Evolutionary conservation across 2,113 vertebrate genomes (phyloP), one percentile per base, ranked within the genome.

Genomic region (Dromiciops gliroides): DNA sequence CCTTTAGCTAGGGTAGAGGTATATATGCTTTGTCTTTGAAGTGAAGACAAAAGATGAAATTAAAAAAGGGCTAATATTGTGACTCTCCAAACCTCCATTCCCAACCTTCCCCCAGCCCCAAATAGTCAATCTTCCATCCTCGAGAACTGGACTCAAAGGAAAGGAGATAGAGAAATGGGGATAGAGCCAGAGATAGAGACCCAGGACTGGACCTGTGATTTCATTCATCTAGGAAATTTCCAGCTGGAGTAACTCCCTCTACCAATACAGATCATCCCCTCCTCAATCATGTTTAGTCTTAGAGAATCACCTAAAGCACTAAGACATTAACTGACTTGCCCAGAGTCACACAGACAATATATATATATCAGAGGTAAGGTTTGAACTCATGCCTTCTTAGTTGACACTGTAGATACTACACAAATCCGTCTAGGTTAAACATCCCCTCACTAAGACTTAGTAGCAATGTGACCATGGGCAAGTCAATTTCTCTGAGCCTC

Each of bases 1-100:
- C 56, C 67, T 95, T 94, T 93, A 51, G 52, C 47, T 95, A 50
- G 91, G 28, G 90, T 4, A 24, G 52, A 95, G 96, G 90, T 23
- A 23, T n/a, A 52, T 0, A 2, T 51, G 26, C 67, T 83, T 83
- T n/a, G 67, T 83, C 67, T 83, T 44, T 83, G 67, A 83, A 19
- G 67, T n/a, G n/a, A 44, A 67, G 67, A 22, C 6, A 44, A 83
- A 22, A 12, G 9, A 51, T 51, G 7, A 91, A 83, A 23, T 44
- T 44, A 90, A 50, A 90, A 12, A 16, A 93, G 37, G 94, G 16
- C n/a, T 91, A 31, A 11, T 50, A 48, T 1, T 28, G 1, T 3
- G 50, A 19, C 89, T 48, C 22, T 83, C n/a, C 37, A 83, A n/a
- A 44, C 14, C 60, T 75, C 60, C n/a, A 44, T 23, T n/a, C 67